These are phyloP conservation scores for Zaprionus lineosus DNA, from an alignment of 2,888 invertebrate species.

Conservation along the genomic window DNA sequence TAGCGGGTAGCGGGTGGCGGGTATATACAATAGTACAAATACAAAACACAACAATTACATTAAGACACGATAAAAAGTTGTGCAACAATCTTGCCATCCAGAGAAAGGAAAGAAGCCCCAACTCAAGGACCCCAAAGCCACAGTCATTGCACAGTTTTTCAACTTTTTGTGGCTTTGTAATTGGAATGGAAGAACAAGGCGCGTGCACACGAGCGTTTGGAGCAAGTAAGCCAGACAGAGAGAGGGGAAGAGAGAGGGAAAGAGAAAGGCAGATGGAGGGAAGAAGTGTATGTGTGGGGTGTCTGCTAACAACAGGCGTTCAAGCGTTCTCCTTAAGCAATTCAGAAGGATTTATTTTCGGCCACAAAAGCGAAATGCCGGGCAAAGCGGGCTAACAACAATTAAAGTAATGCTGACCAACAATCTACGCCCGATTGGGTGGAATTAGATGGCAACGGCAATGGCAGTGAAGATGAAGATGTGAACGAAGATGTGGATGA, in stretches of 20 bases:
- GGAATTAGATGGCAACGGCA: constrained; percentile 46
- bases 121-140: constrained; percentile 39
- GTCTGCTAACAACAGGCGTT: constrained; percentile 63
- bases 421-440: constrained; percentile 48
- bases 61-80: constrained; percentile 78
- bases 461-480: constrained; percentile 4
- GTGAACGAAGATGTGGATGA: no score
- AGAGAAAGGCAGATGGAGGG: not conserved
- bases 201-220: constrained; percentile 50
- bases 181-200: constrained; percentile 69
- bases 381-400: constrained; percentile 69
- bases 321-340: constrained; percentile 71
- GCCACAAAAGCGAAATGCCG: constrained; percentile 68
- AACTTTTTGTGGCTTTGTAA: constrained; percentile 78
- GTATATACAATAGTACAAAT: constrained; percentile 29
- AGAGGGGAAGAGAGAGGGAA: not conserved
- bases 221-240: constrained; percentile 2
- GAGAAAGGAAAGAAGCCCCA: not conserved
- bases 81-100: constrained; percentile 58
- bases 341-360: constrained; percentile 75
- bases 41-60: constrained; percentile 77
- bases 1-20: not conserved
- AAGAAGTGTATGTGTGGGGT: no score
- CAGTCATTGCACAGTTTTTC: constrained; percentile 75
- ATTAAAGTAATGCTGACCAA: constrained; percentile 77